phyloP scores from a whole-genome alignment of 2,113 vertebrate species.

The Balaeniceps rex region DNA sequence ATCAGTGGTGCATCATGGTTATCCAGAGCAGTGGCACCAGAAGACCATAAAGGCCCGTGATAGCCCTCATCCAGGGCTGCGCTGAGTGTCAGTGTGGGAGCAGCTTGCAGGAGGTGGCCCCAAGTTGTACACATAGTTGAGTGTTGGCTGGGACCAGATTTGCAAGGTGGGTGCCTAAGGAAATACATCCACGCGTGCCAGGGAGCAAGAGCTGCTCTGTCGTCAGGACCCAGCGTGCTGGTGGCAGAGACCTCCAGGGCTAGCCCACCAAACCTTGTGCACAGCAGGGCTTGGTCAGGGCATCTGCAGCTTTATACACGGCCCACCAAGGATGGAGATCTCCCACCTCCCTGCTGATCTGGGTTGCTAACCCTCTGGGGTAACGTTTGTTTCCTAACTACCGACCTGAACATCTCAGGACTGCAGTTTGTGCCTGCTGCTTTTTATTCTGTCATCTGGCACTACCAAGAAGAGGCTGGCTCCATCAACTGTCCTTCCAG shows the following conservation, averaged over 20 bases:
- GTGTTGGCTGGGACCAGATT: background rate
- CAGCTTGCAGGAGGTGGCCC: background rate
- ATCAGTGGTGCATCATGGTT: background rate
- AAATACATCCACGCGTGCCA: accelerated
- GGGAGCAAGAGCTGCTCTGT: background rate
- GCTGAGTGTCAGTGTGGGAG: background rate
- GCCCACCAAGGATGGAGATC: accelerated
- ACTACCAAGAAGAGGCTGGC: background rate
- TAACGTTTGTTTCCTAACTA: background rate
- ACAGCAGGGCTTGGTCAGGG: background rate
- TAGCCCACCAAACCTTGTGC: background rate
- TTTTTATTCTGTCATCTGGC: background rate
- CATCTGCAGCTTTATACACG: accelerated
- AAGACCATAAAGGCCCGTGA: background rate
- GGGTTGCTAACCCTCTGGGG: background rate
- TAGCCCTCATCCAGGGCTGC: background rate
- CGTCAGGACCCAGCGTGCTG: background rate
- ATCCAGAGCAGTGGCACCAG: background rate
- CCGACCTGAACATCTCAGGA: background rate
- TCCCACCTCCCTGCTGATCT: background rate
- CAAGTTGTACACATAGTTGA: no score
- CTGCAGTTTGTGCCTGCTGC: background rate
- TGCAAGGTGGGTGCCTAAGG: background rate
- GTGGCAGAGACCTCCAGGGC: background rate
- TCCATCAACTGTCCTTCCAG: background rate